phyloP scores from a whole-genome alignment of 2,113 vertebrate species.

The Indicator maculatus region DNA sequence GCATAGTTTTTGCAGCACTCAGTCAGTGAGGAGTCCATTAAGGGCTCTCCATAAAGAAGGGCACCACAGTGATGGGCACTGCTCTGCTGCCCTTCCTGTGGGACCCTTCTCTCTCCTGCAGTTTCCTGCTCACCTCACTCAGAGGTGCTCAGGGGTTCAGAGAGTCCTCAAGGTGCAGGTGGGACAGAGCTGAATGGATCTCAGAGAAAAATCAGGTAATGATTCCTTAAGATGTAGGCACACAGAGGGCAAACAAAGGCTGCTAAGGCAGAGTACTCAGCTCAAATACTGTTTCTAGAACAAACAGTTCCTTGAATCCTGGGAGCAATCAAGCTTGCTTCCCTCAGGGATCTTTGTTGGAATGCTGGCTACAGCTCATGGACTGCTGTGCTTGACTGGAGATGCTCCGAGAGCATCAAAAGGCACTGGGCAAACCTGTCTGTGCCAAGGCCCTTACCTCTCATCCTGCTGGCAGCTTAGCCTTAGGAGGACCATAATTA shows the following conservation, averaged over 20 bases:
- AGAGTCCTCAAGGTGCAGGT: fast-evolving
- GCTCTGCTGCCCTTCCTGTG: not conserved
- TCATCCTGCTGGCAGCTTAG: not conserved
- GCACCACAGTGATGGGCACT: fast-evolving
- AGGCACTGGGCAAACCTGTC: not conserved
- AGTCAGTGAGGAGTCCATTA: not conserved
- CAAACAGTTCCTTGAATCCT: not conserved
- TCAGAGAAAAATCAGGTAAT: not conserved
- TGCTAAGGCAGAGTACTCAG: not conserved
- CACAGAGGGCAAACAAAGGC: not conserved
- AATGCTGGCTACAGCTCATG: not conserved
- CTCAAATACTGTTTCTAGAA: not conserved
- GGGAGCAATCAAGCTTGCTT: not conserved
- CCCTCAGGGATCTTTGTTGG: not conserved
- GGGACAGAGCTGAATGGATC: not conserved
- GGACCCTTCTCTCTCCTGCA: not conserved
- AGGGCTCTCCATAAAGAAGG: not conserved
- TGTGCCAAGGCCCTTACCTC: not conserved
- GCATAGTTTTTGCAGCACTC: not conserved
- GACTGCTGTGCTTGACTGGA: not conserved
- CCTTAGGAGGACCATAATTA: not conserved
- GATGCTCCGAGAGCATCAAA: not conserved
- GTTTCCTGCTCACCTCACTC: not conserved
- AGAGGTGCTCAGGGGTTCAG: not conserved
- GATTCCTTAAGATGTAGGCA: not conserved